Evolutionary conservation across 2,888 invertebrate species (phyloP).

Genomic region (Protonemura montana): DNA sequence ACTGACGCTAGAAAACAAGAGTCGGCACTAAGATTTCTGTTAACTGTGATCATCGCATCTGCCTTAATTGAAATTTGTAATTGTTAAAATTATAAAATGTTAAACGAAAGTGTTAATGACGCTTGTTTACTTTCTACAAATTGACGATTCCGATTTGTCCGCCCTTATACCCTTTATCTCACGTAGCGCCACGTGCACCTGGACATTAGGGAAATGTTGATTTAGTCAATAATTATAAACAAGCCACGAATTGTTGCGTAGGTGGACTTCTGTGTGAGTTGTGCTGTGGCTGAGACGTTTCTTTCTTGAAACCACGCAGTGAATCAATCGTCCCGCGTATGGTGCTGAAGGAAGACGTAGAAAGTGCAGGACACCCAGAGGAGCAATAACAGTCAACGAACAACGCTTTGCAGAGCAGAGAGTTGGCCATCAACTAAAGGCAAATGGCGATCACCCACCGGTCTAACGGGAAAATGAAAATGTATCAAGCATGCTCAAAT

Average conservation of each 20-base stretch:
- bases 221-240: background rate
- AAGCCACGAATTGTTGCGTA: background rate
- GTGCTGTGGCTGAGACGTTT: background rate
- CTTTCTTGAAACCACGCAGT: background rate
- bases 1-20: no score
- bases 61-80: no score
- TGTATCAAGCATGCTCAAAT: no score
- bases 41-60: no score
- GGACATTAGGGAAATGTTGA: background rate
- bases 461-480: no score
- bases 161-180: background rate
- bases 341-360: background rate
- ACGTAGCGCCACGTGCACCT: background rate
- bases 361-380: background rate
- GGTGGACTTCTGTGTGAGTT: background rate
- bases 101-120: background rate
- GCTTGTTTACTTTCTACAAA: background rate
- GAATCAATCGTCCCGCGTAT: background rate
- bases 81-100: no score
- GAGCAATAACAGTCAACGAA: no score
- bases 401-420: background rate
- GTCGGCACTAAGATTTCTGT: no score
- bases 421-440: background rate
- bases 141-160: background rate
- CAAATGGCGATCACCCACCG: background rate